Percentiles rank a stretch among this genome's conserved stretches.
phyloP scores from a whole-genome alignment of 2,888 invertebrate genomes.

The Shargacucullia verbasci region DNA sequence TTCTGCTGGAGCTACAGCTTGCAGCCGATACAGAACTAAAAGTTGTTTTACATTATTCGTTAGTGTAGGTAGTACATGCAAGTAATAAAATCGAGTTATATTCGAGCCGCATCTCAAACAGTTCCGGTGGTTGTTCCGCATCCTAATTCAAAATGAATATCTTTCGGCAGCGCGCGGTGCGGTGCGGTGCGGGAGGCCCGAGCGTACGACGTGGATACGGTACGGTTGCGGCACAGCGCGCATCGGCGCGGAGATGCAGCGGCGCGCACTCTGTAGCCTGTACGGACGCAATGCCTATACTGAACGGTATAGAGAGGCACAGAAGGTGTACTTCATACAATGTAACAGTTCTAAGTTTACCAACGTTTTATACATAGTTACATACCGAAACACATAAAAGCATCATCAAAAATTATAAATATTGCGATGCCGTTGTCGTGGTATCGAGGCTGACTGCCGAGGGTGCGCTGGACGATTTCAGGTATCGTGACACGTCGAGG shows the following conservation, averaged over 20 bases:
- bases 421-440: no score
- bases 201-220: neutral
- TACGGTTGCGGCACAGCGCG: neutral
- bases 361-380: no score
- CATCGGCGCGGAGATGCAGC: neutral
- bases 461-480: no score
- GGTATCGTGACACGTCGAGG: no score
- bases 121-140: constrained; percentile 1
- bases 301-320: neutral
- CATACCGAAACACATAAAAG: no score
- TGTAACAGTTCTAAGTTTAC: neutral
- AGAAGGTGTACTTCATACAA: neutral
- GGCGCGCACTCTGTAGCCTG: neutral
- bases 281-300: neutral
- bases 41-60: no score
- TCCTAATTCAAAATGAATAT: constrained; percentile 8
- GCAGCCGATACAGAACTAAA: no score
- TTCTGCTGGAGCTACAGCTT: no score
- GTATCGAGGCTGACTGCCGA: no score
- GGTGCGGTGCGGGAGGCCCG: neutral
- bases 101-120: constrained; percentile 13
- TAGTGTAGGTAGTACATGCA: neutral
- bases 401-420: no score
- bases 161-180: neutral
- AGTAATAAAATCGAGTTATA: constrained; percentile 4